Evolutionary conservation across 2,888 invertebrate species (phyloP).

Genomic region (Athalia rosae): DNA sequence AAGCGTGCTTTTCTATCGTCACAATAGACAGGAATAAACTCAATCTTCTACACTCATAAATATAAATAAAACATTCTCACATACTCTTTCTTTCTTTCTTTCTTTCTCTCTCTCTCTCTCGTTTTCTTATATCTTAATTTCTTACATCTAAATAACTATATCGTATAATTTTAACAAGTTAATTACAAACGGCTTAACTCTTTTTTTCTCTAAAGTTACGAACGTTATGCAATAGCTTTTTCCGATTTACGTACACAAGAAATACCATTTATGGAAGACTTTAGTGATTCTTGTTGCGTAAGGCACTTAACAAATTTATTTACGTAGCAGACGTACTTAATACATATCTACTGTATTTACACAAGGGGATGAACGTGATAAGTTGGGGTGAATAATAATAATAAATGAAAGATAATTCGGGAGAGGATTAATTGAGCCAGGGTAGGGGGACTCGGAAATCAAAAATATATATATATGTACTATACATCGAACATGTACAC

Average conservation of each 20-base stretch:
- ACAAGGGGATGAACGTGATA: too few species aligned
- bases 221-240: constrained; percentile 25
- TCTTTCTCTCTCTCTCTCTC: constrained; percentile 49
- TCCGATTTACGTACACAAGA: constrained; percentile 55
- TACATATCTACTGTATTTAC: too few species aligned
- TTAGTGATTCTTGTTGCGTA: constrained; percentile 73
- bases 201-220: constrained; percentile 23
- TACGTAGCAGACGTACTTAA: too few species aligned
- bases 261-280: constrained; percentile 71
- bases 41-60: constrained; percentile 62
- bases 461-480: too few species aligned
- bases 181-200: constrained; percentile 14
- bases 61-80: constrained; percentile 63
- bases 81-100: constrained; percentile 49
- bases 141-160: constrained; percentile 14
- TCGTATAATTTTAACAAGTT: constrained; percentile 36
- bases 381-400: too few species aligned
- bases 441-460: too few species aligned
- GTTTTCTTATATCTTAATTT: constrained; percentile 28
- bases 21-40: constrained; percentile 68
- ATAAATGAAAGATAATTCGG: too few species aligned
- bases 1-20: constrained; percentile 71
- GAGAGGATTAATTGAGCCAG: too few species aligned
- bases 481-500: too few species aligned
- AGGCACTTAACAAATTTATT: constrained; percentile 68